Evolutionary conservation across 2,888 invertebrate genomes (phyloP).

Genomic region (Orchesellides sinensis): DNA sequence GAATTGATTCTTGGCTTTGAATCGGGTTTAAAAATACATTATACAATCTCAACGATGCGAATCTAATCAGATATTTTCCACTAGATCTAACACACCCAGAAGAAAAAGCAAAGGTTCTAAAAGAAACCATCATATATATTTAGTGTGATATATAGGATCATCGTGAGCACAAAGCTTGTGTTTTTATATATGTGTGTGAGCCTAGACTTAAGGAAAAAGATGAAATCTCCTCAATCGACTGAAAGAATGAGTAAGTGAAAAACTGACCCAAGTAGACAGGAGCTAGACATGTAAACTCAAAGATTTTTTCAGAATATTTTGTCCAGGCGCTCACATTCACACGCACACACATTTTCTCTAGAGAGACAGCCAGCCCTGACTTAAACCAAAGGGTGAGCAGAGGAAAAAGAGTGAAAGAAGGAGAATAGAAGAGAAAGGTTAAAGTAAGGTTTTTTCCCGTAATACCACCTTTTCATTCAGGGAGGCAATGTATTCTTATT

Average conservation of each 20-base stretch:
- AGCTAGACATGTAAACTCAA: not conserved
- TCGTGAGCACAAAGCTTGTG: no score
- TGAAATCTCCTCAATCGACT: slow-evolving; percentile 20
- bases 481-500: no score
- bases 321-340: no score
- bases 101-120: not conserved
- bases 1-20: slow-evolving; percentile 24
- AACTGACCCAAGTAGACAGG: slow-evolving; percentile 30
- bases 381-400: no score
- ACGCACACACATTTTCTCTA: no score
- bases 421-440: no score
- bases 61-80: slow-evolving; percentile 54
- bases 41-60: slow-evolving; percentile 52
- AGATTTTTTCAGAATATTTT: not conserved
- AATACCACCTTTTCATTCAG: no score
- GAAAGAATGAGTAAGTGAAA: slow-evolving; percentile 44
- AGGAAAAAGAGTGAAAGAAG: not conserved
- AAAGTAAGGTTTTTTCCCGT: no score
- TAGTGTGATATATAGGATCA: not conserved
- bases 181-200: not conserved
- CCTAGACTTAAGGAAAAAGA: not conserved
- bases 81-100: slow-evolving; percentile 28
- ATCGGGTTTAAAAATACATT: slow-evolving; percentile 49
- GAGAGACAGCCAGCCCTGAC: no score
- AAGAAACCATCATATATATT: not conserved